These are phyloP conservation scores for Taxidea taxus DNA, from an alignment of 2,113 vertebrate genomes.

Conservation along the genomic window DNA sequence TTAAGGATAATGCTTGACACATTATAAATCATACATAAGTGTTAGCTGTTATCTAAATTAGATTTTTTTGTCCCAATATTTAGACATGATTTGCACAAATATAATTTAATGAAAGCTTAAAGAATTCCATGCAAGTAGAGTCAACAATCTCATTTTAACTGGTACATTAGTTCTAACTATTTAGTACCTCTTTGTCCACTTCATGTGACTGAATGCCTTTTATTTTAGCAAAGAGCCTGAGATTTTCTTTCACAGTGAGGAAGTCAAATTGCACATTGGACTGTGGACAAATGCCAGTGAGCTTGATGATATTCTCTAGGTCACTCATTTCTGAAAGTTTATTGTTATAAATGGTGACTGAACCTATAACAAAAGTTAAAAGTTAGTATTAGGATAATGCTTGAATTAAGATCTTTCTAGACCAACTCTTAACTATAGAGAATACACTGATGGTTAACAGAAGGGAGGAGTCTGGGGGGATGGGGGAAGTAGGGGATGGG, in stretches of 20 bases:
- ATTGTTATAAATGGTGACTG: slow-evolving; percentile 86
- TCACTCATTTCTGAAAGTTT: slow-evolving; percentile 83
- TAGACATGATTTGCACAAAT: not conserved
- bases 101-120: not conserved
- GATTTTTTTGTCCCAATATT: not conserved
- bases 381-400: not conserved
- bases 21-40: not conserved
- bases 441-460: not conserved
- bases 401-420: not conserved
- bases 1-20: not conserved
- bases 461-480: not conserved
- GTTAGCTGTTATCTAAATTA: not conserved
- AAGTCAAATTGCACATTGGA: slow-evolving; percentile 92
- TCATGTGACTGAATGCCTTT: slow-evolving; percentile 87
- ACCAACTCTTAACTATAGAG: not conserved
- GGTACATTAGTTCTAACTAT: not conserved
- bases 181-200: slow-evolving; percentile 83
- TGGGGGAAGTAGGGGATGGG: not conserved
- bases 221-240: slow-evolving; percentile 90
- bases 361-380: slow-evolving; percentile 76
- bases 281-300: slow-evolving; percentile 92
- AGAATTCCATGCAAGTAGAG: not conserved
- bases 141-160: not conserved
- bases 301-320: slow-evolving; percentile 84
- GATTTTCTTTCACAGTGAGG: slow-evolving; percentile 93